phyloP scores from a whole-genome alignment of 1,140 invertebrate genomes.

The Drosophila chauvacae region DNA sequence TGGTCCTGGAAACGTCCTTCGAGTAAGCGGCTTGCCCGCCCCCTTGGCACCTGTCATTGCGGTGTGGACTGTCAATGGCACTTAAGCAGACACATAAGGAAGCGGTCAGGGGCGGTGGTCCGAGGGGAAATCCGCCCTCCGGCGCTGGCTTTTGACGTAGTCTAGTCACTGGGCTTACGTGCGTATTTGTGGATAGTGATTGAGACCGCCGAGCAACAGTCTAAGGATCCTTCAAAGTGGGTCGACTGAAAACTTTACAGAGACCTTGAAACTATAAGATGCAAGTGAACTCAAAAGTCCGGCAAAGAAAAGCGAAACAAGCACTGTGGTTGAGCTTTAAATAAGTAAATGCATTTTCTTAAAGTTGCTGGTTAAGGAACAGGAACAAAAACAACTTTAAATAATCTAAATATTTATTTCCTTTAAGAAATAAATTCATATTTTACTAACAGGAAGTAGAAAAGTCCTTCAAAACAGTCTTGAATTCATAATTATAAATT shows the following conservation, averaged over 20 bases:
- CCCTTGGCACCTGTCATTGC: conserved; percentile 33
- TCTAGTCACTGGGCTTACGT: conserved; percentile 13
- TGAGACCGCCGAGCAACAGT: conserved; percentile 22
- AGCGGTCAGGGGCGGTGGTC: neutral
- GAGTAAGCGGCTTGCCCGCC: conserved; percentile 22
- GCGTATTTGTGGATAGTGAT: conserved; percentile 37
- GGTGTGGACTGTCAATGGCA: conserved; percentile 46
- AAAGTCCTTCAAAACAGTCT: neutral
- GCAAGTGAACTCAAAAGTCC: neutral
- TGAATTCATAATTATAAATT: neutral
- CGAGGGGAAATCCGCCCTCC: conserved; percentile 6
- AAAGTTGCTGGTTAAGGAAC: neutral
- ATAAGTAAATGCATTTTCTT: neutral
- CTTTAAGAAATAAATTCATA: neutral
- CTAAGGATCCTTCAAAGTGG: neutral
- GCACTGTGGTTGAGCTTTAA: no score
- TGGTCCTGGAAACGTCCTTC: conserved; percentile 17
- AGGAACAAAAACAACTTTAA: neutral
- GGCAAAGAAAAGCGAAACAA: neutral
- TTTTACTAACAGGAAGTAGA: no score
- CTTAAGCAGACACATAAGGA: conserved; percentile 46
- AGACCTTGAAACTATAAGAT: neutral
- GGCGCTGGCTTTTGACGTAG: conserved; percentile 40
- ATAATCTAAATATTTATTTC: neutral
- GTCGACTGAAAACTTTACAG: conserved; percentile 2